Base-by-base conservation (phyloP, 2,797 vertebrate genomes). In the Acrocephalus scirpaceus region DNA sequence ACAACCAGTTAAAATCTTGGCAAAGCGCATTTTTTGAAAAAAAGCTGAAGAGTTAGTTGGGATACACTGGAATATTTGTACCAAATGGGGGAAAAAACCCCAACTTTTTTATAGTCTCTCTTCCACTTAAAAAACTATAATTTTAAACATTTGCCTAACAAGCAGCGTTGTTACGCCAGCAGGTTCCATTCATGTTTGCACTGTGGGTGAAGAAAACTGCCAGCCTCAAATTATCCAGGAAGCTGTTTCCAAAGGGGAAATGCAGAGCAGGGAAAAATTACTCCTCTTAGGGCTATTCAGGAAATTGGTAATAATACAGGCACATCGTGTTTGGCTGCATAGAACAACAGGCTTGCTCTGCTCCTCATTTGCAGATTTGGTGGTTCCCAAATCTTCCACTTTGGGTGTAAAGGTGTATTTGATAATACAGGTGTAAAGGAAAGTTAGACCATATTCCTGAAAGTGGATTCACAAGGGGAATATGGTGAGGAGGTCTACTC, bases 1-100 rank as follows among this genome's bases (percentile, higher is more conserved):
- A 93, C 92, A 97, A 95, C 85, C 72, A 77, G 96, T 94, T 84
- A 95, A 90, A 86, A 91, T 95, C 96, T 92, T 96, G 95, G 97
- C 90, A 94, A 94, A 91, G 88, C 77, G 95, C 70, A 36, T 94
- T 92, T 95, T 96, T 93, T 96, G 71, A 38, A 38, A 38, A 38
- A 38, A 38, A 73, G 42, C 53, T 93, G 77, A 67, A 78, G 88
- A 80, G 44, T 92, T 85, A 93, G 83, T 58, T 42, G 76, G 91
- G 91, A 84, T 76, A 64, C 9, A 5, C n/a, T 56, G 91, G 91
- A 93, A 85, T 93, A 61, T 94, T 97, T 93, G 75, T 30, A 69
- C 76, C 26, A 54, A 93, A 93, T 64, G 30, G 38, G 13, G 2
- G 3, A 29, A 53, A 56, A 71, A 69, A 36, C 21, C 11, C 19